Evolutionary conservation across 2,888 invertebrate genomes (phyloP).

Genomic region (Onchidella celtica): DNA sequence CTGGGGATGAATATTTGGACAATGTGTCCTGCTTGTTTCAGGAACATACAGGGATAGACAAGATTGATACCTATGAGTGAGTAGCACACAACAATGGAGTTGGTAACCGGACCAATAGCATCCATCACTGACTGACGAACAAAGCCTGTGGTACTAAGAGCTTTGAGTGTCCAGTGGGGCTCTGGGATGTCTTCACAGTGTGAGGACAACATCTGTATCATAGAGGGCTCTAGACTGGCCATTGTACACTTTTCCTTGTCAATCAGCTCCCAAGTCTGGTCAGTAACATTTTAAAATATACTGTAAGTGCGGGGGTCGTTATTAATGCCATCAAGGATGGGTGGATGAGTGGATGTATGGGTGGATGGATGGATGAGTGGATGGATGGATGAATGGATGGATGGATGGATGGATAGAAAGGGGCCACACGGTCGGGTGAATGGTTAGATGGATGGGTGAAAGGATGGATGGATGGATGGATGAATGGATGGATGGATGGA

Average conservation of each 20-base stretch:
- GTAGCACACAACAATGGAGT: conserved; percentile 27
- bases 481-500: not conserved
- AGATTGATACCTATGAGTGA: conserved; percentile 39
- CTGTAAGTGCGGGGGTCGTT: no score
- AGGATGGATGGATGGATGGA: not conserved
- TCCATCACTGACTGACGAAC: conserved; percentile 41
- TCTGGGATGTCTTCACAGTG: conserved; percentile 43
- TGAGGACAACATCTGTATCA: conserved; percentile 46
- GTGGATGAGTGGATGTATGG: not conserved
- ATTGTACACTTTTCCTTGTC: conserved; percentile 39
- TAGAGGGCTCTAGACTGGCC: conserved; percentile 40
- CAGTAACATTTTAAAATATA: not conserved
- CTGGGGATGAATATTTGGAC: no score
- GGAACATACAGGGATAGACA: no score
- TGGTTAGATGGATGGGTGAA: not conserved
- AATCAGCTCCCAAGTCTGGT: conserved; percentile 41
- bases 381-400: not conserved
- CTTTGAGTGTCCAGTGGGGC: conserved; percentile 36
- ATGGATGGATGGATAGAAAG: not conserved
- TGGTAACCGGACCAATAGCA: conserved; percentile 32
- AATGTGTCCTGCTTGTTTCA: no score
- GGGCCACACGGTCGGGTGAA: no score
- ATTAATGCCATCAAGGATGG: no score
- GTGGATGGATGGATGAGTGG: not conserved
- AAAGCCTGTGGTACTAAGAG: conserved; percentile 28